Evolutionary conservation across 1,140 invertebrate species (phyloP), one percentile per base, ranked within the genome.

Genomic region (Listronotus oregonensis): DNA sequence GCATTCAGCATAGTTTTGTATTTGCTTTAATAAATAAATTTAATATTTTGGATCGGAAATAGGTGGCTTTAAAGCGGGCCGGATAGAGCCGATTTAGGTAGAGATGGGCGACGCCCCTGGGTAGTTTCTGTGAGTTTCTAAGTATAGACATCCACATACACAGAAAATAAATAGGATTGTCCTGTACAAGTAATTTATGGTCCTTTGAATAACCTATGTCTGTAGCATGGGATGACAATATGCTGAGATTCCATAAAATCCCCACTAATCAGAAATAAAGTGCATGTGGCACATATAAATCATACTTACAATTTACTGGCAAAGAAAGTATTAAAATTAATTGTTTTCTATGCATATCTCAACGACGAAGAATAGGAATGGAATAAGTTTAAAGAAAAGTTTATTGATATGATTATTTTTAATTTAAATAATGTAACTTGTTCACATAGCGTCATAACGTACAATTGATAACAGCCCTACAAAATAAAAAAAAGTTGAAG

Each of bases 241-340:
- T 31, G 9, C 39, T 31, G 52, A 21, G 52, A 55, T 60, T 66
- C 57, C 64, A 61, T 66, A 66, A 66, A 66, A 66, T 66, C 57
- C 47, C 64, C 39, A 54, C 64, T 66, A 66, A 66, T 66, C 64
- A 66, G 64, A 61, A 66, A 66, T 66, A 66, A 66, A 66, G 57
- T 60, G 51, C 64, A 66, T 66, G 55, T 66, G 64, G 64, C 64
- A 66, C 56, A 66, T 60, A 66, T 66, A 66, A 66, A 66, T 66
- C 64, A 66, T 66, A 66, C 64, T 40, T 66, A 66, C 64, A 66
- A n/a, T 56, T 56, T 66, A 66, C 64, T 66, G 55, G 64, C 64
- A 60, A 66, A 60, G 56, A 66, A 66, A 66, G 64, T 66, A 66
- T 66, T 66, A 66, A 60, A 59, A 66, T 66, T 66, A 66, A 66